Base-by-base conservation (phyloP, 2,797 vertebrate species). In the Steatocranus sp. region DNA sequence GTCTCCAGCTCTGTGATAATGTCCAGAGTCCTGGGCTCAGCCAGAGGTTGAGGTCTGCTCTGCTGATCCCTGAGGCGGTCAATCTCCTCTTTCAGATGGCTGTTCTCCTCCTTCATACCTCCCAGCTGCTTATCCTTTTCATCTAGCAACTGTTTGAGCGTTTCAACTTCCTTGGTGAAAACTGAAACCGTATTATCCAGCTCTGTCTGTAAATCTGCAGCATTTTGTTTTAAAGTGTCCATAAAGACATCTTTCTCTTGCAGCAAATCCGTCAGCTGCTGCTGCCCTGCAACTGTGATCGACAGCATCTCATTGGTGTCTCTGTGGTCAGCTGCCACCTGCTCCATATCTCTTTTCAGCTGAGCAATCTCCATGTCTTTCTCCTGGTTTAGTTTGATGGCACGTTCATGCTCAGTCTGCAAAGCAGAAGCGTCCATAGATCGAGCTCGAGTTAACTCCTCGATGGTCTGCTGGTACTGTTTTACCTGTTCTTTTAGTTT, bases 81-180 rank as follows among this genome's bases (percentile, higher is more conserved):
- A 0, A 99, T 97, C 92, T 99, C 98, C 92, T 99, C 98, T 76
- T 98, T 98, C 78, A 99, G 92, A 83, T 99, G 99, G 85, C 97
- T 99, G 91, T 98, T 99, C 91, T 99, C 97, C 92, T 99, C 99
- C 83, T 99, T 99, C 98, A 99, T 99, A 7, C 93, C 92, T 1
- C 97, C 97, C 51, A 99, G 94, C 80, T 94, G 97, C 87, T 93
- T 97, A 49, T 99, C 99, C 87, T 97, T 99, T 76, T 99, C 98
- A 50, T 99, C 98, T 3, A 98, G 63, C 1, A 83, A 95, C 83
- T 96, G 97, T 78, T 92, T 97, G 68, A 98, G 91, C 25, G 83
- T 48, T 27, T 97, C 96, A 5, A 82, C 93, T 49, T 96, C 97
- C 81, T 95, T 96, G 18, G 76, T 93, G 18, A 91, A 87, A n/a